A percentile compares a stretch with the other conserved stretches of the same genome.
Evolutionary conservation across 30 jellyfish, hydroid and myxozoan genomes (phyloP).

Genomic region (Hydractinia echinata): DNA sequence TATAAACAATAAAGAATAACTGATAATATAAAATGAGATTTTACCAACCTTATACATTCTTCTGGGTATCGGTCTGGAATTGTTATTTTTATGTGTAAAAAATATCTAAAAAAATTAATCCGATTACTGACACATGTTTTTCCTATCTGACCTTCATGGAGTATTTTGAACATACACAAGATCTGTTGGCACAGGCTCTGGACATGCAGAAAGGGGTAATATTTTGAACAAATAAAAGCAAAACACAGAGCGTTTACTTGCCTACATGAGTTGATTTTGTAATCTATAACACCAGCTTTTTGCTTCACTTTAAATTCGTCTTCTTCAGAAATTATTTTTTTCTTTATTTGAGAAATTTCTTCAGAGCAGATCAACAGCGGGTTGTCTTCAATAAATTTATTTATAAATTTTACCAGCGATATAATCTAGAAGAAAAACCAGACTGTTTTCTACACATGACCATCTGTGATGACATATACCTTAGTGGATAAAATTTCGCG

Average conservation of each 20-base stretch:
- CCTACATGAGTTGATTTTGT: conserved; percentile 47
- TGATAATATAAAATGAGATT: background rate
- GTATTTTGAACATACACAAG: background rate
- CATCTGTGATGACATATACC: too few species aligned
- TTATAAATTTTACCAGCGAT: conserved; percentile 54
- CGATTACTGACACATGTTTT: background rate
- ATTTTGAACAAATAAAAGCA: background rate
- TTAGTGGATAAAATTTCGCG: too few species aligned
- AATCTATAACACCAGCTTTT: conserved; percentile 61
- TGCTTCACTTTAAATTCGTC: conserved; percentile 75
- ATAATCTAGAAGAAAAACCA: conserved; percentile 40
- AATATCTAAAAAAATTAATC: conserved; percentile 28
- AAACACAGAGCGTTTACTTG: background rate
- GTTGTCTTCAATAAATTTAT: conserved; percentile 53
- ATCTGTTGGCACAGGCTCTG: background rate
- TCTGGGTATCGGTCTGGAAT: conserved; percentile 59
- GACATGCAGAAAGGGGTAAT: background rate
- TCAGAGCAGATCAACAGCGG: conserved; percentile 79
- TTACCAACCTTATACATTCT: conserved; percentile 54
- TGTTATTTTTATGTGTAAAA: conserved; percentile 43
- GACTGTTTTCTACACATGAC: background rate
- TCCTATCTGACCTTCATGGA: background rate
- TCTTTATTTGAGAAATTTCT: conserved; percentile 63
- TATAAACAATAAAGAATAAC: background rate
- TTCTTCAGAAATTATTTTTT: conserved; percentile 50